These are phyloP conservation scores for Genyomyrus donnyi DNA, from an alignment of 2,113 vertebrate genomes.

Conservation along the genomic window DNA sequence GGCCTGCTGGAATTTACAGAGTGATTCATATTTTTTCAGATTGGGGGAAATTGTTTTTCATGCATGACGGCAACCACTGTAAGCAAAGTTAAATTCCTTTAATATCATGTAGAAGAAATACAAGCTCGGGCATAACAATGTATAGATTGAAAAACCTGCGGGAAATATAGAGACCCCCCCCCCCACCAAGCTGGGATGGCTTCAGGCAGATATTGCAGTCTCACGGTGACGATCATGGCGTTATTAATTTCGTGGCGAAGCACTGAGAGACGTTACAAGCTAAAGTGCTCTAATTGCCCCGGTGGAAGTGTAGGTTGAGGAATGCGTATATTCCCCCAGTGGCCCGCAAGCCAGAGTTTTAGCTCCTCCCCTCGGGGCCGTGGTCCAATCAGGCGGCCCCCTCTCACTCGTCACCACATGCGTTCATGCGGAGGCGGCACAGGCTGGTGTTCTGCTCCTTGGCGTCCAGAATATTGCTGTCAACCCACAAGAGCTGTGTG, in stretches of 20 bases:
- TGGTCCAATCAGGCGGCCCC: neutral
- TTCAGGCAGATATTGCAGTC: neutral
- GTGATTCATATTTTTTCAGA: neutral
- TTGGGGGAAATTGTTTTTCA: conserved; percentile 13
- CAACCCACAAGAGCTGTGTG: neutral
- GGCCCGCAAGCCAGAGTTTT: neutral
- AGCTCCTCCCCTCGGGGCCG: neutral
- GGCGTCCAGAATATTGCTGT: neutral
- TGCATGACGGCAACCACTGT: neutral
- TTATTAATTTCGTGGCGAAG: neutral
- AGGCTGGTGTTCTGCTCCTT: neutral
- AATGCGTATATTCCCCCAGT: neutral
- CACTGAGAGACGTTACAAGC: neutral
- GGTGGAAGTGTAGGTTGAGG: neutral
- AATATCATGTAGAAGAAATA: neutral
- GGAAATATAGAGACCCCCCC: neutral
- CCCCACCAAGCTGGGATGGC: neutral
- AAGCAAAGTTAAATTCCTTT: neutral
- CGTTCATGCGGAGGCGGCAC: neutral
- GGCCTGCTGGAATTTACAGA: neutral
- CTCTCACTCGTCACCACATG: neutral
- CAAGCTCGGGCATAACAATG: neutral
- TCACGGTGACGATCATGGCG: neutral
- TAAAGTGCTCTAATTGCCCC: neutral
- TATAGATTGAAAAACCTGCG: neutral